Percentiles rank a stretch among this genome's conserved stretches.
These are phyloP conservation scores for Drosophila santomea DNA, from an alignment of 1,140 invertebrate species.

Conservation along the genomic window DNA sequence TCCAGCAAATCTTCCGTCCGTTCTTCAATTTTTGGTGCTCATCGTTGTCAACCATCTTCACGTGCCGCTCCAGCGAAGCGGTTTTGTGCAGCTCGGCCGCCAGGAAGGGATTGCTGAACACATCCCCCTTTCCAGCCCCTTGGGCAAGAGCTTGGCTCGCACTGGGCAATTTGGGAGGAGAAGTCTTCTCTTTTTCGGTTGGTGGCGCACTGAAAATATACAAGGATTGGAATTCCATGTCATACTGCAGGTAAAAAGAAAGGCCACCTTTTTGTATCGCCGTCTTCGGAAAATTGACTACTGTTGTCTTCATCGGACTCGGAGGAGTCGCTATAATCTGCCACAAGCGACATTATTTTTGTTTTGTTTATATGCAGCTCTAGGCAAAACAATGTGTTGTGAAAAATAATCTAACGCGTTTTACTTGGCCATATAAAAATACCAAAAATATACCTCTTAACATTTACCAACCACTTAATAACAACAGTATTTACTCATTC, in stretches of 20 bases:
- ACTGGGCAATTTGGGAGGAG: slow-evolving; percentile 55
- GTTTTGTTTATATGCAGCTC: slow-evolving; percentile 20
- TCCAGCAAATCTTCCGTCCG: slow-evolving; percentile 96
- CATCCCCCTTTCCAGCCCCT: slow-evolving; percentile 82
- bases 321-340: slow-evolving; percentile 74
- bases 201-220: slow-evolving; percentile 12
- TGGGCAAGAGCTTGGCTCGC: slow-evolving; percentile 57
- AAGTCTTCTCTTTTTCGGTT: slow-evolving; percentile 11
- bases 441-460: slow-evolving; percentile 12
- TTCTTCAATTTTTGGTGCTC: slow-evolving; percentile 91
- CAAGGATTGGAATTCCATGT: not conserved
- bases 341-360: slow-evolving; percentile 67
- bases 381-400: not conserved
- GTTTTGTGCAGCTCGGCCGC: slow-evolving; percentile 94
- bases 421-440: not conserved
- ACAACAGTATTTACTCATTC: not conserved
- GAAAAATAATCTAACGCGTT: slow-evolving; percentile 19
- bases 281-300: slow-evolving; percentile 30
- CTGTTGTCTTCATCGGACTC: slow-evolving; percentile 57
- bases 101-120: slow-evolving; percentile 96
- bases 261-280: slow-evolving; percentile 13
- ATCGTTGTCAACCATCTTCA: slow-evolving; percentile 94
- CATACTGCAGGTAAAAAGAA: accelerated
- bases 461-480: not conserved
- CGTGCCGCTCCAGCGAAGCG: slow-evolving; percentile 95